Evolutionary conservation across 2,888 invertebrate genomes (phyloP).

Genomic region (Tuberolachnus salignus): DNA sequence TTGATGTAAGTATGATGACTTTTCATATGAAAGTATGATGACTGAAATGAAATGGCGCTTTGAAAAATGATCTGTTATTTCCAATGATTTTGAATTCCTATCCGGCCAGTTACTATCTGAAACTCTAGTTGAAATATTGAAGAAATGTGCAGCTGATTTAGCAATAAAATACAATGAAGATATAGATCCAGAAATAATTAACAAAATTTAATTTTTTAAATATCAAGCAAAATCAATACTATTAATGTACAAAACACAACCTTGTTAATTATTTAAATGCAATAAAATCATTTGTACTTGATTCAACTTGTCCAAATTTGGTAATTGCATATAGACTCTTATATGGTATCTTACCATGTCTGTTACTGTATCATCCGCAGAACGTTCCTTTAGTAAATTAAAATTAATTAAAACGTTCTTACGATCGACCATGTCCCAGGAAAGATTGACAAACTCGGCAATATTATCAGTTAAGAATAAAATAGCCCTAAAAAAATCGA

Average conservation of each 20-base stretch:
- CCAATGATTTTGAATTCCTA: no score
- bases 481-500: background rate
- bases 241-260: background rate
- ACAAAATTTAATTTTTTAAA: background rate
- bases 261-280: background rate
- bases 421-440: no score
- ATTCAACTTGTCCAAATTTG: no score
- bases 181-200: background rate
- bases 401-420: no score
- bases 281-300: background rate
- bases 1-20: no score
- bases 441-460: no score
- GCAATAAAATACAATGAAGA: background rate
- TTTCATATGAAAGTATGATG: no score
- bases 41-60: background rate
- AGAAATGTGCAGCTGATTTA: no score
- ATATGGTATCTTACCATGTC: background rate
- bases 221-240: background rate
- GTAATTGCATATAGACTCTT: slow-evolving; percentile 5
- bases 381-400: no score
- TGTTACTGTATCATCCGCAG: slow-evolving; percentile 4
- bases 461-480: slow-evolving; percentile 10
- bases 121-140: no score
- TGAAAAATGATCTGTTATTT: background rate
- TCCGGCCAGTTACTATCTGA: no score